These are phyloP conservation scores for Proctacanthus coquilletti DNA, from an alignment of 1,140 invertebrate species.

Conservation along the genomic window DNA sequence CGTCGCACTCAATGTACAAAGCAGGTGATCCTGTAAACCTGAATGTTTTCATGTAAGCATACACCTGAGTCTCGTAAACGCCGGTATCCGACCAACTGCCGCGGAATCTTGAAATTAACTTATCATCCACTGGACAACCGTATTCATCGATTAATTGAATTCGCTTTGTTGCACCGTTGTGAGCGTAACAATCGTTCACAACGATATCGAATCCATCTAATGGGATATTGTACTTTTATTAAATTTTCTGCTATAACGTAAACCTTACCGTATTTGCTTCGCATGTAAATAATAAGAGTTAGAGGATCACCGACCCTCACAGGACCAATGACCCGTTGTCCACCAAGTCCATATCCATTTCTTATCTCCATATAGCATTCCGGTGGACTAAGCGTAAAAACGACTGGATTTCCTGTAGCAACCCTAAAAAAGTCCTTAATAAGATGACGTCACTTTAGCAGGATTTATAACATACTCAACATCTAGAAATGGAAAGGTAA, in stretches of 20 bases:
- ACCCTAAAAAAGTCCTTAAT: constrained; percentile 46
- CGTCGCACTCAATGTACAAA: constrained; percentile 87
- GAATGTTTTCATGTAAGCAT: constrained; percentile 91
- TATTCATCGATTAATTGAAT: constrained; percentile 87
- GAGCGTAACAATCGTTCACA: constrained; percentile 89
- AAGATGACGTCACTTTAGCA: neutral
- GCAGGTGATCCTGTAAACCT: constrained; percentile 85
- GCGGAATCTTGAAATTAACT: constrained; percentile 78
- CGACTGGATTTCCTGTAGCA: constrained; percentile 81
- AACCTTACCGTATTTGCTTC: constrained; percentile 70
- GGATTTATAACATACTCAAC: constrained; percentile 65
- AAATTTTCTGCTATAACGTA: neutral
- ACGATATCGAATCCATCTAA: constrained; percentile 88
- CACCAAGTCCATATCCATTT: constrained; percentile 70
- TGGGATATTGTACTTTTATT: constrained; percentile 17
- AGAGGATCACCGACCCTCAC: constrained; percentile 83
- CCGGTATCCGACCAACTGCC: constrained; percentile 82
- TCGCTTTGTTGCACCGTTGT: constrained; percentile 81
- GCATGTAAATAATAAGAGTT: constrained; percentile 86
- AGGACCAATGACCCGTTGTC: constrained; percentile 68
- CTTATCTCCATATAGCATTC: constrained; percentile 93
- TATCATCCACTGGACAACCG: constrained; percentile 87
- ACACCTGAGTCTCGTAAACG: constrained; percentile 84
- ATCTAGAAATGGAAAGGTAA: constrained; percentile 85
- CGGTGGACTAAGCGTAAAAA: constrained; percentile 83